These are phyloP conservation scores for Rosalia funebris DNA, from an alignment of 2,888 invertebrate genomes.

Conservation along the genomic window DNA sequence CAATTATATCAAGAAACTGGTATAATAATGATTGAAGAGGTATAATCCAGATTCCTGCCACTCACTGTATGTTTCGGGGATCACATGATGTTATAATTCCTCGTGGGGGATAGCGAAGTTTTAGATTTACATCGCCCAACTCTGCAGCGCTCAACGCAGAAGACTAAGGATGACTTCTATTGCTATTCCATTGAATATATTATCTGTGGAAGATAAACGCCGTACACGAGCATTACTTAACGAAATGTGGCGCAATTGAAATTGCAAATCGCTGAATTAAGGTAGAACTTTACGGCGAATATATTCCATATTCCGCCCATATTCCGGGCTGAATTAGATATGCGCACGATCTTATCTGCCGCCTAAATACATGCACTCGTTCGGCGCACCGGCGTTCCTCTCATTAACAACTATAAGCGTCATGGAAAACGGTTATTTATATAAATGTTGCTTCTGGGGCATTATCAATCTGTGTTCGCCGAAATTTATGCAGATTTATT, in stretches of 20 bases:
- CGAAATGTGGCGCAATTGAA: conserved; percentile 50
- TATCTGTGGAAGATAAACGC: conserved; percentile 43
- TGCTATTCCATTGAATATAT: conserved; percentile 45
- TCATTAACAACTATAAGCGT: conserved; percentile 14
- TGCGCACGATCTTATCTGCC: conserved; percentile 28
- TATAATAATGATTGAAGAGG: too few species aligned
- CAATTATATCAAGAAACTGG: too few species aligned
- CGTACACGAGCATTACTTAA: conserved; percentile 48
- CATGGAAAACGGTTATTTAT: conserved; percentile 22
- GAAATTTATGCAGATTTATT: too few species aligned
- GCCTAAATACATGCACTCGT: conserved; percentile 21
- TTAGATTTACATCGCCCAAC: conserved; percentile 13
- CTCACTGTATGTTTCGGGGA: too few species aligned
- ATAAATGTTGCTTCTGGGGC: conserved; percentile 10
- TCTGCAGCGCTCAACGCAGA: conserved; percentile 26
- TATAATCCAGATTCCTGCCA: too few species aligned
- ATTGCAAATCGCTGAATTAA: conserved; percentile 53
- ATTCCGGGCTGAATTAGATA: conserved; percentile 32
- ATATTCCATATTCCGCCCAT: conserved; percentile 30
- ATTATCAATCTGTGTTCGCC: too few species aligned
- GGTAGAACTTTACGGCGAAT: conserved; percentile 34
- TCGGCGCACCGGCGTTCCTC: conserved; percentile 9
- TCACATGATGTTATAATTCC: too few species aligned
- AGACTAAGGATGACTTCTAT: conserved; percentile 36
- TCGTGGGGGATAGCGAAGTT: too few species aligned